Base-by-base conservation (phyloP, 2,797 vertebrate species). In the Hapalemur alaotrensis region DNA sequence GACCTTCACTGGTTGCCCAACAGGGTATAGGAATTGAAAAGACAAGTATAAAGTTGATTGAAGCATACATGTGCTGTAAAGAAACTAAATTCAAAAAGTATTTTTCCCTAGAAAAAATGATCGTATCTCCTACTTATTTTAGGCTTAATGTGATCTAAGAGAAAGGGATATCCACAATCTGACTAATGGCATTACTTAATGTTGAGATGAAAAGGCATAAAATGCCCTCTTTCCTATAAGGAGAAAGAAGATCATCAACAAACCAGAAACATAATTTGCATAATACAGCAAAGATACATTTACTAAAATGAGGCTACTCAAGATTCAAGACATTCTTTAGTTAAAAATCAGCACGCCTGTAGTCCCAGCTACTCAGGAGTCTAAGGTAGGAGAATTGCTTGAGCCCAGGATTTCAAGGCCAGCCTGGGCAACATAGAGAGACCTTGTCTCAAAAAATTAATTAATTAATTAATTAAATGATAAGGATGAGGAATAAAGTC, bases 11-110 rank as follows among this genome's bases (percentile, higher is more conserved):
- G 57, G 82, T 2, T 89, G 17, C 30, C 20, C 57, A 75, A 54
- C 0, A 76, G 54, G 57, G 35, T 52, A 82, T 0, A 83, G 69
- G 32, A 81, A 90, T 30, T 35, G 76, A 96, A 95, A 67, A 89
- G 69, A 89, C 52, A 95, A 88, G n/a, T 52, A 84, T 69, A 69
- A 85, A 89, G 23, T 78, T 79, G n/a, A 97, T 10, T 59, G 84
- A 69, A 85, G 63, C 8, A 82, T 83, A 76, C 4, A 43, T 75
- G 23, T 75, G 22, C 48, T 86, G 32, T 85, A 91, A 86, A 50
- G 30, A 95, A 91, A 88, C 2, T 6, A 86, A 76, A 96, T 72
- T 73, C 14, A 52, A 88, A 65, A 75, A 25, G 22, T 2, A 79
- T 85, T 70, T 85, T 82, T 41, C 10, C 13, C 32, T 83, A 79